These are phyloP conservation scores for Oophaga pumilio DNA, from an alignment of 2,113 vertebrate species.

Conservation along the genomic window DNA sequence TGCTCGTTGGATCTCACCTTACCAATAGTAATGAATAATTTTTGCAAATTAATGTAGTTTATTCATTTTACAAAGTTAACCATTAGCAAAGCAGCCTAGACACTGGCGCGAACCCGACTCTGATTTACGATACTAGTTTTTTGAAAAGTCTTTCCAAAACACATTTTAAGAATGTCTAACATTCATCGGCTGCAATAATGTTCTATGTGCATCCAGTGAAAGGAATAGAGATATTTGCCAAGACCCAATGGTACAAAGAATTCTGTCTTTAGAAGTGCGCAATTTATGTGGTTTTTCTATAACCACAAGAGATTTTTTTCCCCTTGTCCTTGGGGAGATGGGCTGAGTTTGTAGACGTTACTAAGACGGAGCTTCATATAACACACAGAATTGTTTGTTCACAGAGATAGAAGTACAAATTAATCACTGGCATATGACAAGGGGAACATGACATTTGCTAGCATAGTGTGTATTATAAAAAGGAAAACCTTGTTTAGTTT, in stretches of 20 bases:
- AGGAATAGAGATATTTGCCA: constrained; percentile 44
- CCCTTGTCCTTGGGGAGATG: constrained; percentile 37
- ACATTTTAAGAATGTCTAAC: constrained; percentile 15
- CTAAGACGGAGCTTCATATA: constrained; percentile 10
- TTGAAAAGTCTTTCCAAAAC: constrained; percentile 23
- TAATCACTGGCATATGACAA: constrained; percentile 26
- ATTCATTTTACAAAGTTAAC: constrained; percentile 26
- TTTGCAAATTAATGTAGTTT: background rate
- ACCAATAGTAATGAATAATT: background rate
- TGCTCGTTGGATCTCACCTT: background rate
- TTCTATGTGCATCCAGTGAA: constrained; percentile 21
- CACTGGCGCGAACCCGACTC: background rate
- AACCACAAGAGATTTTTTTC: constrained; percentile 37
- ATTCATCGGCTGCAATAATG: constrained; percentile 30
- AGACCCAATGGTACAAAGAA: constrained; percentile 36
- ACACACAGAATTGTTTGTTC: constrained; percentile 36
- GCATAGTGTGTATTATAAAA: constrained; percentile 42
- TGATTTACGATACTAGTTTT: constrained; percentile 9
- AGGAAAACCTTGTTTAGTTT: constrained; percentile 13
- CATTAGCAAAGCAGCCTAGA: background rate
- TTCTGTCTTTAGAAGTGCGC: constrained; percentile 21
- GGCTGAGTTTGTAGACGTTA: constrained; percentile 43
- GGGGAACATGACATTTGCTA: constrained; percentile 48
- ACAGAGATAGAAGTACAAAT: constrained; percentile 50
- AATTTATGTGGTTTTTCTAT: constrained; percentile 34